phyloP scores from a whole-genome alignment of 1,140 invertebrate species.

The Episyrphus balteatus region DNA sequence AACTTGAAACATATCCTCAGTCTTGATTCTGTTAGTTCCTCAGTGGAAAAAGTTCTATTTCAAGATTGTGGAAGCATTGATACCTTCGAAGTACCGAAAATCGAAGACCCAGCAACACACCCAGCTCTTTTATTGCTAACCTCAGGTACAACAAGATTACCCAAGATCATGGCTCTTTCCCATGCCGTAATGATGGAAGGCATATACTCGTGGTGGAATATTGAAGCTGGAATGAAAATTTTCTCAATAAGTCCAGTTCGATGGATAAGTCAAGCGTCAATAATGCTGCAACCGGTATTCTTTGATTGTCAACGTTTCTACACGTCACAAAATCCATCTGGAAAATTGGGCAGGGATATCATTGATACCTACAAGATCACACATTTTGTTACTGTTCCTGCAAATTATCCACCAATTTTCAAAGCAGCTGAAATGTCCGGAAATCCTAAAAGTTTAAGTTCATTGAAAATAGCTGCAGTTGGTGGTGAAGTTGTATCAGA shows the following conservation, averaged over 20 bases:
- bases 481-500: slow-evolving; percentile 2
- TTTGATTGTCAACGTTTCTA: slow-evolving; percentile 1
- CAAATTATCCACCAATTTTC: not conserved
- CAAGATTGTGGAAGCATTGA: not conserved
- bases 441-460: not conserved
- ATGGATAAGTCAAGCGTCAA: slow-evolving; percentile 2
- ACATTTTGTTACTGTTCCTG: not conserved
- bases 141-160: slow-evolving; percentile 3
- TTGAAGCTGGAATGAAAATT: not conserved
- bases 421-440: not conserved
- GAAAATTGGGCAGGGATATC: not conserved
- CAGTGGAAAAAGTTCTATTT: not conserved
- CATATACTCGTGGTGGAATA: not conserved
- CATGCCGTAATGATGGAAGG: slow-evolving; percentile 1
- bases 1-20: not conserved
- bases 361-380: not conserved
- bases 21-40: not conserved
- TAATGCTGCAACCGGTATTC: slow-evolving; percentile 3
- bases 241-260: slow-evolving; percentile 2
- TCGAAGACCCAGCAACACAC: not conserved
- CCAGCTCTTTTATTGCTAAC: not conserved
- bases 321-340: not conserved
- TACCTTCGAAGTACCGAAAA: not conserved
- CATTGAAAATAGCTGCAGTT: not conserved
- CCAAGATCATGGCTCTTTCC: not conserved